A percentile compares a stretch with the other conserved stretches of the same genome.
Evolutionary conservation across 2,797 vertebrate genomes (phyloP).

Genomic region (Hemibagrus guttatus): DNA sequence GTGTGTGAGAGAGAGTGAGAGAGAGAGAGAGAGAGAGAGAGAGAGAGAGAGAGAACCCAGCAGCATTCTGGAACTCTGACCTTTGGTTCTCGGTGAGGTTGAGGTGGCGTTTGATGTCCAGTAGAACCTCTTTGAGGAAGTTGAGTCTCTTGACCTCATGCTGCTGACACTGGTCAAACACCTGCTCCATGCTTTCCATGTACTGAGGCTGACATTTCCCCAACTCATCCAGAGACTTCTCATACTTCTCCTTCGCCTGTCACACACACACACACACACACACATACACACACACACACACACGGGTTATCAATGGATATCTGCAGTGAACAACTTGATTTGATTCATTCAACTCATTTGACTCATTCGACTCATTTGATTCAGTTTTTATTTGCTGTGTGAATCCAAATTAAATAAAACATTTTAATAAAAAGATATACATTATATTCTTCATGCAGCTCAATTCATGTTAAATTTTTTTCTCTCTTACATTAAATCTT

Average conservation of each 20-base stretch:
- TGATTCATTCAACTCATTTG: too few species aligned
- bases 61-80: constrained; percentile 63
- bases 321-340: too few species aligned
- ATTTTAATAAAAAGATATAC: too few species aligned
- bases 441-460: too few species aligned
- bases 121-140: constrained; percentile 91
- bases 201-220: constrained; percentile 89
- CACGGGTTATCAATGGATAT: not conserved
- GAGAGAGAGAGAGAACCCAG: constrained; percentile 4
- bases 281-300: constrained; percentile 1
- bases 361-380: too few species aligned
- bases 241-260: constrained; percentile 94
- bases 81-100: constrained; percentile 93
- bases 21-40: too few species aligned
- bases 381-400: too few species aligned
- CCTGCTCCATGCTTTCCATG: constrained; percentile 94
- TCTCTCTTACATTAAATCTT: too few species aligned
- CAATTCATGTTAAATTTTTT: too few species aligned
- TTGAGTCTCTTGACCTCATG: constrained; percentile 94
- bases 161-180: constrained; percentile 95
- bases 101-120: constrained; percentile 94
- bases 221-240: constrained; percentile 92
- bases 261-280: constrained; percentile 25
- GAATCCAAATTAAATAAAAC: too few species aligned
- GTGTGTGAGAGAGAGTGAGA: too few species aligned